Base-by-base conservation (phyloP, 2,888 invertebrate species). In the Nomada goodeniana region DNA sequence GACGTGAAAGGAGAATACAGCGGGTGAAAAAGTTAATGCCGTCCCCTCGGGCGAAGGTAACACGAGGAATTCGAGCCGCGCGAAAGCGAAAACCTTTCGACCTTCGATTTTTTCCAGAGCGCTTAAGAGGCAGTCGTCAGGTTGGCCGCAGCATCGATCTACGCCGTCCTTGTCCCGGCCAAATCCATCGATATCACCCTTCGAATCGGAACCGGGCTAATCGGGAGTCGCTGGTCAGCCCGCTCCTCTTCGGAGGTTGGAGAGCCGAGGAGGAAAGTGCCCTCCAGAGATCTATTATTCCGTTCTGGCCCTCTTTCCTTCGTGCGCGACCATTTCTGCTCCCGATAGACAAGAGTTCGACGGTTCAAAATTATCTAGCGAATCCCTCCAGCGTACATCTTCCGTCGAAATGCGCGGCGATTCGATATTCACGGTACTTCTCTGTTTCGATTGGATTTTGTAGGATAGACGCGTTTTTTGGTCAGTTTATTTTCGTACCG, bases 61-160 rank as follows among this genome's bases (percentile, higher is more conserved):
- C 7, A n/a, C 26, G 53, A 50, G 29, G 20, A 59, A 76, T 53
- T 52, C 57, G 29, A 59, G 55, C 42, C 42, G 36, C 44, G 18
- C 9, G 36, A 2, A 23, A 20, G 47, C 59, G n/a, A 67, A 60
- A 69, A 20, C 10, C 44, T 18, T 23, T 47, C 74, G 44, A 50
- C 67, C 61, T 55, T 71, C 13, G 53, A 23, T 20, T 73, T 73
- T 85, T 72, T 50, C 5, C 60, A 53, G 29, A 52, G 44, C 26
- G 20, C 57, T 11, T 36, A 44, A 18, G 63, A 70, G 64, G 57
- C 64, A 81, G 15, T 10, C 13, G 9, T 0, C 77, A 73, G 72
- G 65, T 50, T 70, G 63, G 70, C 65, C 80, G 83, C 80, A 86
- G 44, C 78, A 87, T 88, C 87, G 88, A 89, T 90, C 82, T 80